These are phyloP conservation scores for Thripadectes ignobilis DNA, from an alignment of 2,797 vertebrate genomes.

Conservation along the genomic window DNA sequence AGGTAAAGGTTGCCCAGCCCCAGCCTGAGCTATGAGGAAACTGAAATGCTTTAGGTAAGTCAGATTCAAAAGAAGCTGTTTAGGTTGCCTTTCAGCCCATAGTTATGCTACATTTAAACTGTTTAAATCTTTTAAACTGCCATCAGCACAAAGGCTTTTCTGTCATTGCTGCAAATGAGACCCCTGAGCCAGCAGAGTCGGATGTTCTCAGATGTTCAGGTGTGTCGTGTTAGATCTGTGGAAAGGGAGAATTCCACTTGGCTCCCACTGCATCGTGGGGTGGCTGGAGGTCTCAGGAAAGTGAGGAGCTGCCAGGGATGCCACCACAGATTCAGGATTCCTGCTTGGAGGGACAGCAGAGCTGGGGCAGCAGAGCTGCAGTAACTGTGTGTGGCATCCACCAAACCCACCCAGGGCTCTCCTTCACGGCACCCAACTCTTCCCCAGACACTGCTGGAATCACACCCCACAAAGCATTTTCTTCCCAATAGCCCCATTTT, in stretches of 20 bases:
- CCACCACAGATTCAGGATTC: neutral
- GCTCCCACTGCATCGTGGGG: too few species aligned
- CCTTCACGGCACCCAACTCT: neutral
- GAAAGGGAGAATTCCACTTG: neutral
- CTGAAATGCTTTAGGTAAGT: neutral
- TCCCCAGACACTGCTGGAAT: neutral
- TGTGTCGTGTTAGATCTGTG: fast-evolving
- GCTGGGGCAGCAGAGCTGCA: neutral
- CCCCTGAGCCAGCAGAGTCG: neutral
- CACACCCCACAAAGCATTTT: neutral
- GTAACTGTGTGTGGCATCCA: neutral
- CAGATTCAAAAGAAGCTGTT: neutral
- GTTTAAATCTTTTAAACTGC: too few species aligned
- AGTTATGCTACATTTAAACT: neutral
- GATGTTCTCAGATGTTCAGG: neutral
- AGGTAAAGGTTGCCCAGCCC: neutral
- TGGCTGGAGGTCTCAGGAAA: neutral
- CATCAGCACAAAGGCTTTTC: neutral
- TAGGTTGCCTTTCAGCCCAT: neutral
- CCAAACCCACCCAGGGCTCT: neutral
- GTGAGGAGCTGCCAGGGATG: too few species aligned
- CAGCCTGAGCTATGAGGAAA: neutral
- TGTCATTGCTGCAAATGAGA: neutral
- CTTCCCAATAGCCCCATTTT: neutral
- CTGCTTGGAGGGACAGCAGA: neutral